phyloP scores from a whole-genome alignment of 1,140 invertebrate species.

The Drusus annulatus region DNA sequence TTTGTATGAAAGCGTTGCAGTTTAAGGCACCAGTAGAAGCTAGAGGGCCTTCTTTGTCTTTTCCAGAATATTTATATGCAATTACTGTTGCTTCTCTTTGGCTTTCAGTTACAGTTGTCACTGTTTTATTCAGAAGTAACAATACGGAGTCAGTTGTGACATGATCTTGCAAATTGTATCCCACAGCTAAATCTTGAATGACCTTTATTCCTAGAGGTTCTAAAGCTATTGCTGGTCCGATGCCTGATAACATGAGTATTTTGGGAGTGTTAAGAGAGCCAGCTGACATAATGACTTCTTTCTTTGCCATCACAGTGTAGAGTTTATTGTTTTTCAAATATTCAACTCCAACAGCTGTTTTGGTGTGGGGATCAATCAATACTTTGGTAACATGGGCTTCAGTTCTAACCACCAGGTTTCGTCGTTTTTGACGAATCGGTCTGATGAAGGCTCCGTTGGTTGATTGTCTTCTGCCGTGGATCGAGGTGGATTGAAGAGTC shows the following conservation, averaged over 20 bases:
- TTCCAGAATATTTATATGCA: slow-evolving; percentile 66
- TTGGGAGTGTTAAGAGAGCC: slow-evolving; percentile 82
- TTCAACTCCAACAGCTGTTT: slow-evolving; percentile 80
- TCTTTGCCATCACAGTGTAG: slow-evolving; percentile 69
- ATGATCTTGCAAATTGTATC: slow-evolving; percentile 88
- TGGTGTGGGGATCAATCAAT: slow-evolving; percentile 79
- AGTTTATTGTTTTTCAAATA: slow-evolving; percentile 67
- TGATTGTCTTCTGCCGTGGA: slow-evolving; percentile 78
- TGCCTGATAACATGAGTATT: slow-evolving; percentile 82
- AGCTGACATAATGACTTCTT: slow-evolving; percentile 82
- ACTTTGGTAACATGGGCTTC: slow-evolving; percentile 81
- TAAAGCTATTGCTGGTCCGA: slow-evolving; percentile 78
- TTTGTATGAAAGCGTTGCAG: slow-evolving; percentile 72
- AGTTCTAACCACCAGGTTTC: slow-evolving; percentile 81
- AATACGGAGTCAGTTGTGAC: slow-evolving; percentile 73
- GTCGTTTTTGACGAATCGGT: slow-evolving; percentile 77
- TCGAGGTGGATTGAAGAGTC: slow-evolving; percentile 73
- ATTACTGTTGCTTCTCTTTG: slow-evolving; percentile 70
- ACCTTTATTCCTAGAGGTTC: slow-evolving; percentile 73
- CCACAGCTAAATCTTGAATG: slow-evolving; percentile 77
- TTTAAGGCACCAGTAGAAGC: slow-evolving; percentile 69
- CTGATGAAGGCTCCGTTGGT: slow-evolving; percentile 82
- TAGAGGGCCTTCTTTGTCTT: slow-evolving; percentile 68
- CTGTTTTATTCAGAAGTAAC: slow-evolving; percentile 71
- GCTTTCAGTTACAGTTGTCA: slow-evolving; percentile 64